Base-by-base conservation (phyloP, 2,113 vertebrate genomes). In the Neolamprologus fasciatus region DNA sequence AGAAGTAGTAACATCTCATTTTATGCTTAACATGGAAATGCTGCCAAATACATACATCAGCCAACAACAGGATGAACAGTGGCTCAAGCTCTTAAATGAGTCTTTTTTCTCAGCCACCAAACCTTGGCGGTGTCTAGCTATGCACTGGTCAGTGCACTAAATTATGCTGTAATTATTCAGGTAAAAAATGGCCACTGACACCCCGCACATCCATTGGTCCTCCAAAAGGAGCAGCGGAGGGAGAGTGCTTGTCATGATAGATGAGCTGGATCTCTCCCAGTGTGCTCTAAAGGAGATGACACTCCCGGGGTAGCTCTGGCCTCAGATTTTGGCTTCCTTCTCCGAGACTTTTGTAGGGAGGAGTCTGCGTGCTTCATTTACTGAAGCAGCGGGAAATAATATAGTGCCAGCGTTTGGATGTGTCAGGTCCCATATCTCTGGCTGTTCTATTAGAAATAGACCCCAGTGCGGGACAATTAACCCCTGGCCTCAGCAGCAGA, bases 371-470 rank as follows among this genome's bases (percentile, higher is more conserved):
- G 93, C 92, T 93, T 93, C 94, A 95, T 95, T 95, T 95, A 92
- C 87, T 19, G 76, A 91, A 93, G 90, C 91, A 90, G 94, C 80
- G 3, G 91, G 94, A 80, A 94, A 94, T 95, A 95, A 95, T 94
- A 92, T 93, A 94, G 91, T 92, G 84, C 85, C 87, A 90, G 85
- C 58, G 31, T 94, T 92, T 90, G 91, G 88, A 92, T 92, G 90
- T 96, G 93, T 95, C 91, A 91, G 92, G 91, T 91, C 94, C 91
- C 90, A 94, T 95, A 93, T 95, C 92, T 92, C 86, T 82, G 92
- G 92, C 91, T 92, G 93, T 90, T 95, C 93, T 91, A 95, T 95
- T 95, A 94, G 93, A 94, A 95, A 94, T 93, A 93, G 95, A 95
- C 95, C 93, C 92, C 81, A 92, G 92, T 89, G 90, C 91, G 83